Evolutionary conservation across 2,797 vertebrate species (phyloP).

Genomic region (Choloepus didactylus): DNA sequence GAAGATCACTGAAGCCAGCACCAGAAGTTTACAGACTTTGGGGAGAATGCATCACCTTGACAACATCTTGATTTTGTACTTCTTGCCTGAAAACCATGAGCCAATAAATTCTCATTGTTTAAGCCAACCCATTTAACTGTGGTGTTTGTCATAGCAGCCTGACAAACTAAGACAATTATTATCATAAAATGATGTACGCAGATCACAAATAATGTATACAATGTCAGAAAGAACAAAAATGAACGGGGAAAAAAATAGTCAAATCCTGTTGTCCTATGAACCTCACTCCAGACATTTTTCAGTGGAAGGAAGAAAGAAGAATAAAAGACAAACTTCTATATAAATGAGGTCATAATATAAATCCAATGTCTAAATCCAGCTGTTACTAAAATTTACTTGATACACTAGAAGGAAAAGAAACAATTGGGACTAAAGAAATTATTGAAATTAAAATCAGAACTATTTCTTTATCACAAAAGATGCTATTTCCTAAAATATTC

Average conservation of each 20-base stretch:
- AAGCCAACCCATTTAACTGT: too few relatives aligned
- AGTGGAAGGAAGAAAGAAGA: neutral
- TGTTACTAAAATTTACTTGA: neutral
- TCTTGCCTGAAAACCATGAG: too few relatives aligned
- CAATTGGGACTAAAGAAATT: conserved; percentile 25
- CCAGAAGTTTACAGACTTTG: too few relatives aligned
- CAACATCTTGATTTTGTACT: too few relatives aligned
- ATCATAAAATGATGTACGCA: neutral
- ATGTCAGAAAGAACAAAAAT: neutral
- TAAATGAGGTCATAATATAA: neutral
- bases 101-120: too few relatives aligned
- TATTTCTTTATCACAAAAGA: neutral
- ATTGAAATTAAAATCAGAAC: conserved; percentile 20
- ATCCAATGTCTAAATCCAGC: neutral
- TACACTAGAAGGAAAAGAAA: neutral
- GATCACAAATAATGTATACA: neutral
- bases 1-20: too few relatives aligned
- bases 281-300: conserved; percentile 7
- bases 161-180: neutral
- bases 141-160: too few relatives aligned
- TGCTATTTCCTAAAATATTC: conserved; percentile 4
- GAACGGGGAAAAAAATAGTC: neutral
- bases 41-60: too few relatives aligned
- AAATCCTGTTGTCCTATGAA: neutral
- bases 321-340: neutral